Conservation (phyloP, 2,888 invertebrate species). For the Diloba caeruleocephala region DNA sequence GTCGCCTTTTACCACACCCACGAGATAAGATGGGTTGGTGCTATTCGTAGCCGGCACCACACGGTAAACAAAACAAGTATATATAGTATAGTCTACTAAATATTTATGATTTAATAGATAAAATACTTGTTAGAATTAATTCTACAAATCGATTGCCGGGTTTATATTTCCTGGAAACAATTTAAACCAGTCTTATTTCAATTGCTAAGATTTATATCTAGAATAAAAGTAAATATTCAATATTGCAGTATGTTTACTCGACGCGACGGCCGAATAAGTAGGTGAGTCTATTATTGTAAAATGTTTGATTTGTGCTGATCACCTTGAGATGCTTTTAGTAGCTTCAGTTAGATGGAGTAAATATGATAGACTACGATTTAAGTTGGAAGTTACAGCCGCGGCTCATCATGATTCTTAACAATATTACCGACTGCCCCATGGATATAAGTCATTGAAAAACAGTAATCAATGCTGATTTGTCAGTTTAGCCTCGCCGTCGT, state of each 20-base stretch:
- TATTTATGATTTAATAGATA: no score
- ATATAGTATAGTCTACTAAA: no score
- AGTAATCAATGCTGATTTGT: slow-evolving; percentile 23
- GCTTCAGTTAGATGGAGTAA: slow-evolving; percentile 12
- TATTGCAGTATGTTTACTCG: slow-evolving; percentile 3
- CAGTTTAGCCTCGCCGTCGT: slow-evolving; percentile 10
- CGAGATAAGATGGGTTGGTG: no score
- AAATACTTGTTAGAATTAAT: slow-evolving; percentile 6
- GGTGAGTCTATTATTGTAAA: slow-evolving; percentile 12
- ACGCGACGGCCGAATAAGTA: slow-evolving; percentile 6
- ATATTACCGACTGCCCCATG: slow-evolving; percentile 25
- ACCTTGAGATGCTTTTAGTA: slow-evolving; percentile 52
- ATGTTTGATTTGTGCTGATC: slow-evolving; percentile 15
- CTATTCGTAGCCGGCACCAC: no score
- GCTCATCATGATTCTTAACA: slow-evolving; percentile 44
- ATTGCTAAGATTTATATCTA: slow-evolving; percentile 19
- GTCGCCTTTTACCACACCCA: no score
- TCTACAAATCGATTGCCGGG: slow-evolving; percentile 20
- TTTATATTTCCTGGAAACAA: slow-evolving; percentile 25
- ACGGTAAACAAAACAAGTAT: no score
- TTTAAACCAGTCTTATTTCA: slow-evolving; percentile 16
- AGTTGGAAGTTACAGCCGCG: slow-evolving; percentile 36
- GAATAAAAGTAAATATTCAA: slow-evolving; percentile 24
- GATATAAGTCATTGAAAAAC: slow-evolving; percentile 23
- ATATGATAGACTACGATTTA: slow-evolving; percentile 20